These are phyloP conservation scores for Edolisoma coerulescens DNA, from an alignment of 2,113 vertebrate genomes.

Conservation along the genomic window DNA sequence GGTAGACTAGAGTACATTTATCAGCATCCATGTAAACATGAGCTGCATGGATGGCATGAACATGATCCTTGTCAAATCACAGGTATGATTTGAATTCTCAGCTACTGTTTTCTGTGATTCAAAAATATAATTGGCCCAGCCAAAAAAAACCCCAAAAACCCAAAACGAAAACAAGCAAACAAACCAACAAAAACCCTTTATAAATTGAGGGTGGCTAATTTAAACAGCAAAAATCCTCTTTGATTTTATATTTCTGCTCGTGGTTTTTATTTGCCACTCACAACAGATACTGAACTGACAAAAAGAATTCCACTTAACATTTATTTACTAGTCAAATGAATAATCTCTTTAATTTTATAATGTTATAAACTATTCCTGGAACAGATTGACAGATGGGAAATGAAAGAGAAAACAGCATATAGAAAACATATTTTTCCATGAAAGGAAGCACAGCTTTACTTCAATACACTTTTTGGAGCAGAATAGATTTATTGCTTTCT, in stretches of 20 bases:
- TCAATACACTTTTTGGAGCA: background rate
- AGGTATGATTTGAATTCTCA: background rate
- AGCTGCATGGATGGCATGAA: background rate
- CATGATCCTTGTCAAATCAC: background rate
- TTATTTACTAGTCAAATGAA: background rate
- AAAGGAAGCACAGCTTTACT: background rate
- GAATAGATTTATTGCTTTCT: background rate
- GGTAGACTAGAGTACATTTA: background rate
- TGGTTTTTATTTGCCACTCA: background rate
- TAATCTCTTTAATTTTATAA: background rate
- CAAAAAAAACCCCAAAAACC: background rate
- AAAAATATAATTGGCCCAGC: background rate
- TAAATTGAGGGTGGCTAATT: background rate
- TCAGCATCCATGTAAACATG: accelerated
- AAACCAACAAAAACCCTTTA: background rate
- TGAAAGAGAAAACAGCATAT: background rate
- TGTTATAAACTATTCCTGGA: background rate
- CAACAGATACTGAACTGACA: background rate
- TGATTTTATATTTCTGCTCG: background rate
- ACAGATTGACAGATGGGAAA: background rate
- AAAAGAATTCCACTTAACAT: background rate
- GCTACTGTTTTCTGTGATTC: background rate
- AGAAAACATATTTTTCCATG: background rate
- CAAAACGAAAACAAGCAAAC: background rate
- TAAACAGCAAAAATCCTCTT: background rate